Percentiles rank a stretch among this genome's conserved stretches.
Evolutionary conservation across 2,797 vertebrate genomes (phyloP).

Genomic region (Melanotaenia trifasciata): DNA sequence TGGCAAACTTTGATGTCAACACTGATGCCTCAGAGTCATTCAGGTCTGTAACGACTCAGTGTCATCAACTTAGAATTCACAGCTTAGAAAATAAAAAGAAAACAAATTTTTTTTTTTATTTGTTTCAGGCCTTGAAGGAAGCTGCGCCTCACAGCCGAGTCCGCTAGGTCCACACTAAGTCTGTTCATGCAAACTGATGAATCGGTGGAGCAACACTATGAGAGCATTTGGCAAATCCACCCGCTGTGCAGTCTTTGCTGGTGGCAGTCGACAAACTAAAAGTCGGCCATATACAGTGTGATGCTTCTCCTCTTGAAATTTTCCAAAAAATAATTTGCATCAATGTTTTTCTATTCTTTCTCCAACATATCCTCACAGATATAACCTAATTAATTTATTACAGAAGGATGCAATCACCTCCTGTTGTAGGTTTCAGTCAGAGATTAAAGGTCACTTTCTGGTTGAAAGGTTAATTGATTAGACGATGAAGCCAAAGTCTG

Average conservation of each 20-base stretch:
- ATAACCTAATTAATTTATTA: conserved; percentile 31
- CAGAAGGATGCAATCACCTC: conserved; percentile 42
- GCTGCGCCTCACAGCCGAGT: conserved; percentile 62
- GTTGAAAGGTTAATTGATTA: conserved; percentile 71
- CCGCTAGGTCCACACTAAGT: conserved; percentile 62
- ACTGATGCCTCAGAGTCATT: conserved; percentile 61
- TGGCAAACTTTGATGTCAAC: conserved; percentile 72
- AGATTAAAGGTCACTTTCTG: conserved; percentile 82
- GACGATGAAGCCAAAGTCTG: conserved; percentile 62
- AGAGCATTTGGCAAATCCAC: conserved; percentile 72
- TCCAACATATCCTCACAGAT: conserved; percentile 39
- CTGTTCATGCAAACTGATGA: conserved; percentile 73
- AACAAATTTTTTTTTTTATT: conserved; percentile 29
- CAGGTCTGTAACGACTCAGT: conserved; percentile 40
- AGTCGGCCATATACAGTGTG: conserved; percentile 44
- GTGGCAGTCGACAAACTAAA: conserved; percentile 55
- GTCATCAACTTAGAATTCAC: conserved; percentile 67
- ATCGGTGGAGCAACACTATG: conserved; percentile 50
- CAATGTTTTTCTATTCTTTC: neutral
- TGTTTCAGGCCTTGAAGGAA: conserved; percentile 50
- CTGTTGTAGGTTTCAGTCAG: conserved; percentile 48
- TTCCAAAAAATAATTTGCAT: conserved; percentile 63
- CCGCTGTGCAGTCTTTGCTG: conserved; percentile 67
- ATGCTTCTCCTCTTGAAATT: conserved; percentile 53
- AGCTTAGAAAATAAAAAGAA: conserved; percentile 69